Evolutionary conservation across 2,888 invertebrate species (phyloP).

Genomic region (Oxytorus armatus): DNA sequence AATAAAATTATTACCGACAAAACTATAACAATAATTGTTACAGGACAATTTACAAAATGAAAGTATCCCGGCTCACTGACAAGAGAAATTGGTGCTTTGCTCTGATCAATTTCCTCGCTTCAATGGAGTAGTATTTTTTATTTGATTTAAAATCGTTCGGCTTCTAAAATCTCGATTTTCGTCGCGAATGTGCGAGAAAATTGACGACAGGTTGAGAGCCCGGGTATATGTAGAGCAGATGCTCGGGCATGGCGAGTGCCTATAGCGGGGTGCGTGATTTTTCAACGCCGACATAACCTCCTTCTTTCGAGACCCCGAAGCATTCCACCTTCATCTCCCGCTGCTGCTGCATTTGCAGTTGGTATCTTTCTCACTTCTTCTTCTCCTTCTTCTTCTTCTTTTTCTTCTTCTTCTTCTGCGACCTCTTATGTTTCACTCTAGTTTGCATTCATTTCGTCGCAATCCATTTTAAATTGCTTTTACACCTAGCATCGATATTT

Average conservation of each 20-base stretch:
- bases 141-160: background rate
- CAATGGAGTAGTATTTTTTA: too few species aligned
- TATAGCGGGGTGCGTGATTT: slow-evolving; percentile 81
- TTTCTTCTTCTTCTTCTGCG: slow-evolving; percentile 47
- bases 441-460: slow-evolving; percentile 22
- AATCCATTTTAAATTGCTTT: background rate
- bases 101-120: too few species aligned
- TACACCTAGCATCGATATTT: background rate
- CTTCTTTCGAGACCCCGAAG: slow-evolving; percentile 76
- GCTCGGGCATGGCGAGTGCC: slow-evolving; percentile 76
- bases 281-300: slow-evolving; percentile 81
- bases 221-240: slow-evolving; percentile 81
- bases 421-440: slow-evolving; percentile 60
- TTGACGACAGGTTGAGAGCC: slow-evolving; percentile 78
- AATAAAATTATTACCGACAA: too few species aligned
- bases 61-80: too few species aligned
- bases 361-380: slow-evolving; percentile 41
- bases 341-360: slow-evolving; percentile 66
- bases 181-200: slow-evolving; percentile 29
- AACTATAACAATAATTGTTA: too few species aligned
- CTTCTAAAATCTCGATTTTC: background rate
- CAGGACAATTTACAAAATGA: too few species aligned
- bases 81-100: too few species aligned
- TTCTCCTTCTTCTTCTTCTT: slow-evolving; percentile 47
- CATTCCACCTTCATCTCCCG: slow-evolving; percentile 79